Evolutionary conservation across 2,888 invertebrate species (phyloP).

Genomic region (Athalia circularis): DNA sequence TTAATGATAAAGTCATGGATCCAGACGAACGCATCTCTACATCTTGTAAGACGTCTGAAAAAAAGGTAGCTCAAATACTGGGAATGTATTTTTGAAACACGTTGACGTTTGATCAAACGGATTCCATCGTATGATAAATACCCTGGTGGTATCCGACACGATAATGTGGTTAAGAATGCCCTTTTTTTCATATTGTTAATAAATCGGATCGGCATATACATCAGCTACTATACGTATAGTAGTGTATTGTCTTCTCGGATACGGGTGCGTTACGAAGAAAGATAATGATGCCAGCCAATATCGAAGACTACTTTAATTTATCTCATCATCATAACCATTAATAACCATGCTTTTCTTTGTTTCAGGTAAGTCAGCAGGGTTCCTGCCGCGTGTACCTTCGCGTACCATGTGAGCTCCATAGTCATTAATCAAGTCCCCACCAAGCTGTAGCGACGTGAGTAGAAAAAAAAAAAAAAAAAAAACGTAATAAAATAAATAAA

Average conservation of each 20-base stretch:
- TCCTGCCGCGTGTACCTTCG: constrained; percentile 30
- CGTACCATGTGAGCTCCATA: constrained; percentile 41
- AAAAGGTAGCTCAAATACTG: neutral
- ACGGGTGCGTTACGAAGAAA: constrained; percentile 21
- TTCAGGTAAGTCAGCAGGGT: constrained; percentile 46
- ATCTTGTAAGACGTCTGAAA: neutral
- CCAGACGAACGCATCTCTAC: neutral
- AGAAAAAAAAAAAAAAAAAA: constrained; percentile 2
- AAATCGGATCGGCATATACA: neutral
- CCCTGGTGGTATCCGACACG: constrained; percentile 23
- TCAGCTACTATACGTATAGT: neutral
- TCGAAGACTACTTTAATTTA: constrained; percentile 42
- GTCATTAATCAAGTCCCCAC: constrained; percentile 37
- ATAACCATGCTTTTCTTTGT: constrained; percentile 44
- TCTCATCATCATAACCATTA: constrained; percentile 39
- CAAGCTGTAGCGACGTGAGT: neutral
- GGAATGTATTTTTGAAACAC: constrained; percentile 3
- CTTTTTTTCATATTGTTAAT: constrained; percentile 4
- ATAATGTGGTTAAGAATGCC: constrained; percentile 17
- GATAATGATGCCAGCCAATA: constrained; percentile 35
- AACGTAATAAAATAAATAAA: neutral
- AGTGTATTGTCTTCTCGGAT: neutral
- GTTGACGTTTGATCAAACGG: constrained; percentile 35
- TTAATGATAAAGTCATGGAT: too few relatives aligned
- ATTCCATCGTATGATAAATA: constrained; percentile 36